Evolutionary conservation across 2,888 invertebrate species (phyloP).

Genomic region (Calameuta idolon): DNA sequence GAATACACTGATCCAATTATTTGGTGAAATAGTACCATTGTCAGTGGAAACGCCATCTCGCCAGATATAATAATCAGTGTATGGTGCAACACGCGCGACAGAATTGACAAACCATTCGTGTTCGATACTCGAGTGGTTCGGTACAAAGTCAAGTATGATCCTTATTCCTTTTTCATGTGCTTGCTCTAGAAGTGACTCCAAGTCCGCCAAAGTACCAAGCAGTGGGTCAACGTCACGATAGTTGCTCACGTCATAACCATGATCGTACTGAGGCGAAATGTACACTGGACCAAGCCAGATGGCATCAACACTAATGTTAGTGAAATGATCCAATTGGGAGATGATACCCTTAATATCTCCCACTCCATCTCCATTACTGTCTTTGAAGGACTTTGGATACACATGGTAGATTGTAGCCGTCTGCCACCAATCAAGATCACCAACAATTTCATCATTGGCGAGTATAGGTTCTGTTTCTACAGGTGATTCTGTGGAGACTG

Average conservation of each 20-base stretch:
- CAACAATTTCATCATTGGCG: too few relatives aligned
- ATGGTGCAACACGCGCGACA: constrained; percentile 71
- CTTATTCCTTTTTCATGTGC: background rate
- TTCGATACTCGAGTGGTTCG: constrained; percentile 77
- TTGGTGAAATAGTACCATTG: constrained; percentile 11
- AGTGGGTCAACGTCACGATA: constrained; percentile 76
- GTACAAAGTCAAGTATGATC: constrained; percentile 65
- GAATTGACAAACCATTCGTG: constrained; percentile 85
- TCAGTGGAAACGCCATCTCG: constrained; percentile 67
- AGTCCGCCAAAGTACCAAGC: constrained; percentile 69
- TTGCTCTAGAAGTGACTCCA: too few relatives aligned
- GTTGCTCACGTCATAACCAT: constrained; percentile 82
- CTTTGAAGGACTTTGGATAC: constrained; percentile 88
- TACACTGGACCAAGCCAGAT: constrained; percentile 82
- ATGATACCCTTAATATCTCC: constrained; percentile 69
- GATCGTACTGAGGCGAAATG: constrained; percentile 81
- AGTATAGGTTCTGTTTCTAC: too few relatives aligned
- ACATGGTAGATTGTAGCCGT: constrained; percentile 86
- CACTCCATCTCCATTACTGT: constrained; percentile 73
- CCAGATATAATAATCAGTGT: constrained; percentile 82
- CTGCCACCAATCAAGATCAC: constrained; percentile 82
- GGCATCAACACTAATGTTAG: constrained; percentile 75
- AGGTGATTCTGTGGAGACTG: too few relatives aligned
- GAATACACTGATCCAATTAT: constrained; percentile 62
- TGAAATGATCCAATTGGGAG: constrained; percentile 73